A percentile compares a stretch with the other conserved stretches of the same genome.
phyloP scores from a whole-genome alignment of 2,888 invertebrate genomes.

The Sthenelais limicola region DNA sequence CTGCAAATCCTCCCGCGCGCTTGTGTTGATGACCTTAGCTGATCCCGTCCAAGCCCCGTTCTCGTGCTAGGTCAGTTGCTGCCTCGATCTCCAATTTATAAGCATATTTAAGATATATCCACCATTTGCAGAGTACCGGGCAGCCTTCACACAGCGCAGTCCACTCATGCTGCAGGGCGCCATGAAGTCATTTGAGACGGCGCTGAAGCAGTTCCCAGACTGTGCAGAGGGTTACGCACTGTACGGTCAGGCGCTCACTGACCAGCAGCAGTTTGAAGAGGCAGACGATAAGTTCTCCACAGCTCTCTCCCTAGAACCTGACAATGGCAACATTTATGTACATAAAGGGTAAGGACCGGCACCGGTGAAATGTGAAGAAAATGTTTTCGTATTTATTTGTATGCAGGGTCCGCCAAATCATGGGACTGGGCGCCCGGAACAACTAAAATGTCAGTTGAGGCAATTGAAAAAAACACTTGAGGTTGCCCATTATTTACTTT shows the following conservation, averaged over 20 bases:
- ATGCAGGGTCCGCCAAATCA: too few relatives aligned
- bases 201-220: slow-evolving; percentile 84
- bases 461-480: too few relatives aligned
- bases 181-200: slow-evolving; percentile 78
- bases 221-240: slow-evolving; percentile 90
- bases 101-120: slow-evolving; percentile 10
- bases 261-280: slow-evolving; percentile 86
- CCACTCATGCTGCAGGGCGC: slow-evolving; percentile 75
- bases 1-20: neutral
- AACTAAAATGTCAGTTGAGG: too few relatives aligned
- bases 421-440: too few relatives aligned
- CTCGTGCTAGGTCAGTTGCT: too few relatives aligned
- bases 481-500: too few relatives aligned
- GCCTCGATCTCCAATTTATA: too few relatives aligned
- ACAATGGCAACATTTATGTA: slow-evolving; percentile 88
- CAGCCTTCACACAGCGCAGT: slow-evolving; percentile 74
- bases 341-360: slow-evolving; percentile 80
- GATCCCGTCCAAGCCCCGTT: too few relatives aligned
- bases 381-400: neutral
- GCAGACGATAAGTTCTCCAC: slow-evolving; percentile 87
- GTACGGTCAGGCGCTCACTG: slow-evolving; percentile 89
- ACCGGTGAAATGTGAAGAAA: neutral
- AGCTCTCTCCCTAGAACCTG: slow-evolving; percentile 86
- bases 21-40: too few relatives aligned
- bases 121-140: slow-evolving; percentile 76